Base-by-base conservation (phyloP, 2,113 vertebrate species). In the Epinephelus cyanopodus region DNA sequence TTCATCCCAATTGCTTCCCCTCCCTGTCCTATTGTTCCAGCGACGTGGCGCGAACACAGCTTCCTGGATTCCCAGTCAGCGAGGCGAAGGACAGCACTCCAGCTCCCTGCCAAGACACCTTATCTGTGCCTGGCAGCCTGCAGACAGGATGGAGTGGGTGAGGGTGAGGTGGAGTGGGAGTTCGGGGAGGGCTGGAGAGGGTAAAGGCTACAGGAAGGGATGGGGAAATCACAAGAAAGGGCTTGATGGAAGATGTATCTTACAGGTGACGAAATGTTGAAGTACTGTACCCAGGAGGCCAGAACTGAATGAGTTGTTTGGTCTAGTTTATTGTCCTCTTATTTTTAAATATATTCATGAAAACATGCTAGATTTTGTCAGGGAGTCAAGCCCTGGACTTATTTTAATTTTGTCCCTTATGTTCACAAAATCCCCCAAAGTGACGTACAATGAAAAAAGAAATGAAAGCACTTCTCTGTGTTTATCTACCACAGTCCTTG, bases 121-220 rank as follows among this genome's bases (percentile, higher is more conserved):
- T 95, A 95, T 95, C 95, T 94, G 79, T 52, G 82, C 64, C 83
- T 87, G 82, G 87, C 95, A 95, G 95, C 77, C 84, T 84, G 91
- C 89, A 91, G 87, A 92, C 94, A 93, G 94, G 94, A 95, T 91
- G 91, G 72, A 79, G 74, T 45, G 58, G 84, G 62, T 63, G 65
- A 57, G 69, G 67, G 67, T 14, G 69, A 21, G 72, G 47, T 6
- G 61, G 64, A 17, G 52, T 14, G 5, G 74, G 57, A 63, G 56
- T 52, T 6, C 2, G 23, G 52, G 45, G 42, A 19, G n/a, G 74
- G 64, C 25, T 72, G 56, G 15, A 56, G 42, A 83, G 86, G 74
- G 83, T 79, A 87, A 90, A 88, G 81, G 68, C 89, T 80, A 82
- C 78, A 61, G 82, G 85, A 88, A 39, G 65, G 57, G 62, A 71